Conservation (phyloP, 2,797 vertebrate genomes). For the Eulemur mongoz region DNA sequence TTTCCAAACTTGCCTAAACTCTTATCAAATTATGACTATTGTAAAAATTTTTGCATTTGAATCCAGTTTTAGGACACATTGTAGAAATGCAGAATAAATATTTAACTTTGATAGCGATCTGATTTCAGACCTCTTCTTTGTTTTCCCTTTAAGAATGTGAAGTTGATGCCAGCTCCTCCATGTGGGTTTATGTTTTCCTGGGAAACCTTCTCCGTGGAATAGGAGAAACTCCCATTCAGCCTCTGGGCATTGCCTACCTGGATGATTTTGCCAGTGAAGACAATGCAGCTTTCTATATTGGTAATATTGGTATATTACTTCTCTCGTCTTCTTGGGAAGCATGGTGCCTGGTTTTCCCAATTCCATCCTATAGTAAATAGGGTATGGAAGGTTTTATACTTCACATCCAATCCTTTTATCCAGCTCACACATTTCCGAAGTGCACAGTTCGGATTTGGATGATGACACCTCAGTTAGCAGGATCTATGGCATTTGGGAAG, state of each 20-base stretch:
- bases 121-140: background rate
- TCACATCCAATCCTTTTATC: background rate
- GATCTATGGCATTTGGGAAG: background rate
- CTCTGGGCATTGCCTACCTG: slow-evolving; percentile 91
- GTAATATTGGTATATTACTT: slow-evolving; percentile 78
- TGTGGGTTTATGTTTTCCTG: slow-evolving; percentile 92
- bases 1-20: background rate
- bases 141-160: slow-evolving; percentile 84
- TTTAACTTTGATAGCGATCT: background rate
- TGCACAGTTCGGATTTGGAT: background rate
- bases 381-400: background rate
- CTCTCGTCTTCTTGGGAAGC: background rate
- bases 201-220: slow-evolving; percentile 92
- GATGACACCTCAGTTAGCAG: background rate
- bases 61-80: background rate
- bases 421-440: background rate
- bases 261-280: slow-evolving; percentile 90
- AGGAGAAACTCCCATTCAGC: slow-evolving; percentile 92
- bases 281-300: slow-evolving; percentile 91
- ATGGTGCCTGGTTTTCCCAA: background rate
- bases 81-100: background rate
- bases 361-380: background rate
- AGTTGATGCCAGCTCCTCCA: slow-evolving; percentile 86
- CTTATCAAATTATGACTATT: background rate
- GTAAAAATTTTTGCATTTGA: background rate